These are phyloP conservation scores for Spatulosminthurus flaviceps DNA, from an alignment of 2,888 invertebrate genomes.

Conservation along the genomic window DNA sequence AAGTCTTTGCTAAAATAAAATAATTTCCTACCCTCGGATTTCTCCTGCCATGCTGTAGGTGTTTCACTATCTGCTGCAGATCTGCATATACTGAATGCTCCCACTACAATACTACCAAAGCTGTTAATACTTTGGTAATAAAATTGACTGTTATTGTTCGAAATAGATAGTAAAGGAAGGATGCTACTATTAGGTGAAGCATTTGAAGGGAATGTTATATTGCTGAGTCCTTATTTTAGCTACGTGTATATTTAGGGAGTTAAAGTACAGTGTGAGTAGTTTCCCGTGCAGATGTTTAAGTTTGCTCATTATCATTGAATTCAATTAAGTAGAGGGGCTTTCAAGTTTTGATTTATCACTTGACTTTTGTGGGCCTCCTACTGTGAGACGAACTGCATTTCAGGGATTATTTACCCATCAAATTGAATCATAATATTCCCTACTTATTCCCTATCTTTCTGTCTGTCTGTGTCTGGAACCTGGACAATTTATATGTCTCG, in stretches of 20 bases:
- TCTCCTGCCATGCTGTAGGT: not conserved
- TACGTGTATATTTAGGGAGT: slow-evolving; percentile 1
- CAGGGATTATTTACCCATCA: slow-evolving; percentile 50
- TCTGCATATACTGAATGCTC: no score
- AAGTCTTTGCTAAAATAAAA: not conserved
- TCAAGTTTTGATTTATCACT: slow-evolving; percentile 51
- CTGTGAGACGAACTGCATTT: slow-evolving; percentile 46
- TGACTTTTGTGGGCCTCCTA: slow-evolving; percentile 47
- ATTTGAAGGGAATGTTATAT: not conserved
- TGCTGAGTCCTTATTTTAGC: not conserved
- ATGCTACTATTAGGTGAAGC: no score
- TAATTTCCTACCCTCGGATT: not conserved
- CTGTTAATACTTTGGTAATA: not conserved
- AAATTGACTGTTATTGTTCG: not conserved
- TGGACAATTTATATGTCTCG: not conserved
- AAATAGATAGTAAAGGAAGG: no score
- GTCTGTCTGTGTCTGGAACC: not conserved
- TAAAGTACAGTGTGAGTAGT: not conserved
- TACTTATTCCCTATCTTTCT: slow-evolving; percentile 9
- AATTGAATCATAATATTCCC: slow-evolving; percentile 45
- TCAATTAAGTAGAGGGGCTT: slow-evolving; percentile 47
- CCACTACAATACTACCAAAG: not conserved
- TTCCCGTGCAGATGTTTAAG: slow-evolving; percentile 41
- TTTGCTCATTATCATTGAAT: slow-evolving; percentile 48
- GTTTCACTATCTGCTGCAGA: not conserved